phyloP scores from a whole-genome alignment of 1,140 invertebrate genomes.

The Solen grandis region DNA sequence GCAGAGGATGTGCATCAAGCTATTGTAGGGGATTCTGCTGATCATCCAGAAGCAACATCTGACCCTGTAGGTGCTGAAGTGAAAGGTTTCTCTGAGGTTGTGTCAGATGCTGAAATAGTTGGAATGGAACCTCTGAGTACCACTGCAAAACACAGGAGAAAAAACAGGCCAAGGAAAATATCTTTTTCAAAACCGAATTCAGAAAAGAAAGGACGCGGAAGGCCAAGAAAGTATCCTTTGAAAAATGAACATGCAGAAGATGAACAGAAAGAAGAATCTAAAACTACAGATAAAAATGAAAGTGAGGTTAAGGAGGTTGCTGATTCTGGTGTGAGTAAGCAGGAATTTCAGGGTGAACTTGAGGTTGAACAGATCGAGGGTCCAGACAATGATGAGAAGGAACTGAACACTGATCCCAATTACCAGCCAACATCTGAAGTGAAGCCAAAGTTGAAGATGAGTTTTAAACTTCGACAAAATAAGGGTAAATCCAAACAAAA shows the following conservation, averaged over 20 bases:
- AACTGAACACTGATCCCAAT: slow-evolving; percentile 3
- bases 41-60: background rate
- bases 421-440: background rate
- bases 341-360: background rate
- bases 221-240: background rate
- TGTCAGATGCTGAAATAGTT: background rate
- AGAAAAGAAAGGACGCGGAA: slow-evolving; percentile 17
- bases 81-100: background rate
- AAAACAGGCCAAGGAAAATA: slow-evolving; percentile 45
- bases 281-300: background rate
- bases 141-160: slow-evolving; percentile 37
- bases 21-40: background rate
- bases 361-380: background rate
- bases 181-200: slow-evolving; percentile 3
- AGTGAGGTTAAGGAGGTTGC: background rate
- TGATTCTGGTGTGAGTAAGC: background rate
- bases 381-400: slow-evolving; percentile 20
- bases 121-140: background rate
- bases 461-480: slow-evolving; percentile 3
- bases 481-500: slow-evolving; percentile 4
- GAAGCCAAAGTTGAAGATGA: slow-evolving; percentile 21
- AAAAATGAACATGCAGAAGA: background rate
- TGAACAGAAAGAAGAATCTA: background rate
- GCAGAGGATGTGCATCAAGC: background rate
- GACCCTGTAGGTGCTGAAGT: background rate